A percentile compares a stretch with the other conserved stretches of the same genome.
phyloP scores from a whole-genome alignment of 2,113 vertebrate species.

The Lepus timidus region DNA sequence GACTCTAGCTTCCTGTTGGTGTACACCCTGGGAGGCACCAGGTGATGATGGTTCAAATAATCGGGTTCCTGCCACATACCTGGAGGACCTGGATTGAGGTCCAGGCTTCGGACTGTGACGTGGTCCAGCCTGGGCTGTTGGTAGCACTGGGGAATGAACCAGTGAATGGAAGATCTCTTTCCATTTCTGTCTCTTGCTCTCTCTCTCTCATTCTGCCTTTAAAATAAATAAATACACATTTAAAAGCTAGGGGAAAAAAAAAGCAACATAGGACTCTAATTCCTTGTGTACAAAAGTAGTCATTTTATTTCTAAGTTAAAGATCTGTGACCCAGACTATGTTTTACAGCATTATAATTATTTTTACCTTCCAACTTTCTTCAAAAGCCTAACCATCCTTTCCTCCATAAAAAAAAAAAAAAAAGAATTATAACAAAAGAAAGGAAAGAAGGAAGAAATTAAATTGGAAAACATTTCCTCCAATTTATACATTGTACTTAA shows the following conservation, averaged over 20 bases:
- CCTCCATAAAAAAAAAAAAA: constrained; percentile 9
- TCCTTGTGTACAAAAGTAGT: neutral
- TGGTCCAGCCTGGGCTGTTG: too few species aligned
- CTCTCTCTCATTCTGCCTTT: too few species aligned
- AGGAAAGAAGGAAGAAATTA: neutral
- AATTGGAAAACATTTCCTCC: neutral
- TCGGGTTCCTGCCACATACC: too few species aligned
- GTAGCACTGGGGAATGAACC: too few species aligned
- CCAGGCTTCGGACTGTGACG: too few species aligned
- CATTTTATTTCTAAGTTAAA: constrained; percentile 57
- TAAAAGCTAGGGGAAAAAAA: constrained; percentile 27
- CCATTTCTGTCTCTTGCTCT: too few species aligned
- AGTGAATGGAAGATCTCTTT: too few species aligned
- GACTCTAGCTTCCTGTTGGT: too few species aligned
- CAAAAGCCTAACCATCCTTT: neutral
- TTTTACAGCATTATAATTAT: constrained; percentile 32
- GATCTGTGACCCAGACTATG: neutral
- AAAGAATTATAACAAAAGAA: neutral
- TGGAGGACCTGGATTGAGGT: too few species aligned
- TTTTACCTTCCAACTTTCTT: constrained; percentile 50
- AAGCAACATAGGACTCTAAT: constrained; percentile 1
- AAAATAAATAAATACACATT: too few species aligned
- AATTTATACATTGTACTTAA: neutral
- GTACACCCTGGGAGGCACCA: too few species aligned
- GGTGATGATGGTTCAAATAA: too few species aligned